Evolutionary conservation across 2,797 vertebrate genomes (phyloP).

Genomic region (Nyctalus aviator): DNA sequence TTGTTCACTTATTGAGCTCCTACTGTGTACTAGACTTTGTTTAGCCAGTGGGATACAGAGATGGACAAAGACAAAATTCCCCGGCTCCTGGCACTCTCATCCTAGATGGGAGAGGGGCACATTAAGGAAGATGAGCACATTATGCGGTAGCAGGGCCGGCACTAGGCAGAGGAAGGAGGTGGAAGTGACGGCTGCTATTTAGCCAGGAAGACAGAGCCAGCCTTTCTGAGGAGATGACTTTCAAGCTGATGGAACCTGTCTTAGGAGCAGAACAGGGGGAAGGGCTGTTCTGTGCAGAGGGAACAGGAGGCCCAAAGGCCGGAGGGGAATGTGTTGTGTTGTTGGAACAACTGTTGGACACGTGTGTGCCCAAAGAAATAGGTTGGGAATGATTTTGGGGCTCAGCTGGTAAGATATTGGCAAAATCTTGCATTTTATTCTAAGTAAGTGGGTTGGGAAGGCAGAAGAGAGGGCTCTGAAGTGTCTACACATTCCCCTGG

Average conservation of each 20-base stretch:
- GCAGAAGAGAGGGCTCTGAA: not conserved
- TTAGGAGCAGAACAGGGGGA: not conserved
- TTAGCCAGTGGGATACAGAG: not conserved
- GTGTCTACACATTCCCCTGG: not conserved
- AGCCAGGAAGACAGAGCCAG: not conserved
- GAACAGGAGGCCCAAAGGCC: not conserved
- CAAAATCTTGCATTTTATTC: not conserved
- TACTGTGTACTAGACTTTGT: not conserved
- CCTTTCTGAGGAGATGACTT: not conserved
- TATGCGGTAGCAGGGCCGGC: too few species aligned
- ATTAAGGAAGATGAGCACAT: not conserved
- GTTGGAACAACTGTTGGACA: too few species aligned
- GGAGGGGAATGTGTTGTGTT: not conserved
- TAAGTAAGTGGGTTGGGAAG: not conserved
- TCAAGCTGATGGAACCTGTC: not conserved
- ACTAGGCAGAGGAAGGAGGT: not conserved
- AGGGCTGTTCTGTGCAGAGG: not conserved
- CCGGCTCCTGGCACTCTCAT: not conserved
- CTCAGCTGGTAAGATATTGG: not conserved
- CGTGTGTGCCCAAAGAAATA: not conserved
- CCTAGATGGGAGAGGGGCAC: not conserved
- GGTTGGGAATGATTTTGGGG: not conserved
- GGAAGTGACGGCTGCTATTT: accelerated
- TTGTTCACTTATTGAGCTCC: not conserved
- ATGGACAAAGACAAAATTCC: not conserved